Evolutionary conservation across 2,888 invertebrate genomes (phyloP), one percentile per base, ranked within the genome.

Genomic region (Lepeophtheirus nordmannii): DNA sequence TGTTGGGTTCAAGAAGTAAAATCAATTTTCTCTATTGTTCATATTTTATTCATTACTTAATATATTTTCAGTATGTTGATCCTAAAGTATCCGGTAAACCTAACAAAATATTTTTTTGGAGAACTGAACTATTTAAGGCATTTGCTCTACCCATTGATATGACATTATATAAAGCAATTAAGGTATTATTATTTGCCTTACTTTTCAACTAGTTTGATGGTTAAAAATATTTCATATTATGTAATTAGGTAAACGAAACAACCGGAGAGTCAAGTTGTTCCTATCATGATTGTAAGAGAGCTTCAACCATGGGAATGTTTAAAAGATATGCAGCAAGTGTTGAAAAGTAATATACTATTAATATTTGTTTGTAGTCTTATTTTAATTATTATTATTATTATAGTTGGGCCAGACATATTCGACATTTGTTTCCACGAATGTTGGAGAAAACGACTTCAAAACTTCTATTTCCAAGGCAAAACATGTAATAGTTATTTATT

Each of bases 1-100:
- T 46, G 53, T 17, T 46, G 53, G 53, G 53, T 46, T 17, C 53
- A 46, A 17, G 53, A 46, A 46, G 53, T 46, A 46, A 46, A 30
- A 5, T 30, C 7, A 7, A 30, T 30, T 30, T 30, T 5, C 30
- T 7, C 7, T 30, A 5, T 30, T 30, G 30, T 2, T 7, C 2
- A 30, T 30, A 5, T 30, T 30, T 5, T 30, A 7, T 30, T 30
- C 30, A 5, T 30, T 30, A 30, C 30, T 7, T 30, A 30, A 5
- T 5, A 30, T 30, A 30, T 30, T 46, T 46, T 5, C 8, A 46
- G 53, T 46, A 46, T 17, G 8, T 46, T 46, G 53, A 46, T 17
- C 53, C 53, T 8, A 14, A 46, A 17, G 1, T 46, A 17, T n/a
- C n/a, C 8, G 53, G 53, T 5, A 46, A 5, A 17, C n/a, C 14